phyloP scores from a whole-genome alignment of 2,113 vertebrate species.

The Parus major region DNA sequence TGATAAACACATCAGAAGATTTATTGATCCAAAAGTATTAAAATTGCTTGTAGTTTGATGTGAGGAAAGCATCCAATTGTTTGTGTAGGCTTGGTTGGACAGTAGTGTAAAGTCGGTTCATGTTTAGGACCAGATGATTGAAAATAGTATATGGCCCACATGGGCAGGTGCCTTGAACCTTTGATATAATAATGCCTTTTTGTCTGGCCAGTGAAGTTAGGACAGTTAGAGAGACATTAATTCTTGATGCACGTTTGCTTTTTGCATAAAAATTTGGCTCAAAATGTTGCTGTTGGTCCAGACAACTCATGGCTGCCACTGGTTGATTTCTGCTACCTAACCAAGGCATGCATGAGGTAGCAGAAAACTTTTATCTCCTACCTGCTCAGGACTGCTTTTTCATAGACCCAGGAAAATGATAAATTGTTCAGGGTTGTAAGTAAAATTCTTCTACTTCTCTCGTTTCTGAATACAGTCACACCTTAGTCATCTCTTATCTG shows the following conservation, averaged over 20 bases:
- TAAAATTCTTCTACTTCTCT: not conserved
- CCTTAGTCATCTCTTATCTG: not conserved
- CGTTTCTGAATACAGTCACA: not conserved
- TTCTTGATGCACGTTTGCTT: not conserved
- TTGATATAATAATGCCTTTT: not conserved
- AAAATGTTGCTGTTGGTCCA: not conserved
- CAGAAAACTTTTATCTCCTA: not conserved
- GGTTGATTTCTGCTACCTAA: not conserved
- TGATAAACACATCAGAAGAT: not conserved
- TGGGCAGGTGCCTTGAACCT: not conserved
- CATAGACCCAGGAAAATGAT: not conserved
- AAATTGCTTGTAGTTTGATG: not conserved
- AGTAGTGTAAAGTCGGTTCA: not conserved
- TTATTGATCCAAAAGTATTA: not conserved
- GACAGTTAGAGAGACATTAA: not conserved
- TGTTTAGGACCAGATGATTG: not conserved
- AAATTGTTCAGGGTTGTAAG: not conserved
- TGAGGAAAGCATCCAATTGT: not conserved
- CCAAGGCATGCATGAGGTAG: accelerated
- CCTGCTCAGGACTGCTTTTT: not conserved
- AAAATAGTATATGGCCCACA: not conserved
- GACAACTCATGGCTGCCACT: not conserved
- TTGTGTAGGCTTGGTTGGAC: not conserved
- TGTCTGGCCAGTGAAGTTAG: not conserved
- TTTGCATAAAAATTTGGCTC: not conserved